A percentile compares a stretch with the other conserved stretches of the same genome.
Conservation (phyloP, 2,888 invertebrate genomes). For the Onthophagus sagittarius region DNA sequence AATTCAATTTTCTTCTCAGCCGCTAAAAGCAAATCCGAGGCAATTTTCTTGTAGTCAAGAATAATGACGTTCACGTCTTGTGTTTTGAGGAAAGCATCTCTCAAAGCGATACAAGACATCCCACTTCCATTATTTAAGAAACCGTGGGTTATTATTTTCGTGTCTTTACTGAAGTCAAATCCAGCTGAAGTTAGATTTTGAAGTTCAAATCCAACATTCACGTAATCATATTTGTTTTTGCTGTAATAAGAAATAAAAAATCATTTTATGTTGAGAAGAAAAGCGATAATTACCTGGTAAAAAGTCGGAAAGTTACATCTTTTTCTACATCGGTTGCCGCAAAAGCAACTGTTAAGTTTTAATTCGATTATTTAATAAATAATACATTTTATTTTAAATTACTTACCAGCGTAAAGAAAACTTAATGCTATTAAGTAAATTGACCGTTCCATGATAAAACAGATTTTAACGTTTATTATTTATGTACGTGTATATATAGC, state of each 20-base stretch:
- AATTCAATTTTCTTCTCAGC: constrained; percentile 44
- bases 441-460: no score
- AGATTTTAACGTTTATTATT: no score
- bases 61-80: constrained; percentile 52
- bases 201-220: background rate
- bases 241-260: background rate
- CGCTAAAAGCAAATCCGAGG: constrained; percentile 36
- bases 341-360: no score
- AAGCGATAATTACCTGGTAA: background rate
- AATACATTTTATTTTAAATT: no score
- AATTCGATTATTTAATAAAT: no score
- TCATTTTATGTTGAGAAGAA: no score
- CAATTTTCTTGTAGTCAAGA: constrained; percentile 38
- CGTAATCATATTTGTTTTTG: background rate
- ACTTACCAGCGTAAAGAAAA: no score
- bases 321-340: background rate
- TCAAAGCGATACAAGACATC: constrained; percentile 49
- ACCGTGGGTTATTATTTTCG: constrained; percentile 55
- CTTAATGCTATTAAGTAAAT: no score
- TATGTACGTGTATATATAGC: no score
- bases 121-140: constrained; percentile 51
- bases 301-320: constrained; percentile 1
- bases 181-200: background rate
- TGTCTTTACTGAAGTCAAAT: constrained; percentile 28
- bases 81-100: constrained; percentile 47